Conservation (phyloP, 2,797 vertebrate genomes). For the Macrochelys suwanniensis region DNA sequence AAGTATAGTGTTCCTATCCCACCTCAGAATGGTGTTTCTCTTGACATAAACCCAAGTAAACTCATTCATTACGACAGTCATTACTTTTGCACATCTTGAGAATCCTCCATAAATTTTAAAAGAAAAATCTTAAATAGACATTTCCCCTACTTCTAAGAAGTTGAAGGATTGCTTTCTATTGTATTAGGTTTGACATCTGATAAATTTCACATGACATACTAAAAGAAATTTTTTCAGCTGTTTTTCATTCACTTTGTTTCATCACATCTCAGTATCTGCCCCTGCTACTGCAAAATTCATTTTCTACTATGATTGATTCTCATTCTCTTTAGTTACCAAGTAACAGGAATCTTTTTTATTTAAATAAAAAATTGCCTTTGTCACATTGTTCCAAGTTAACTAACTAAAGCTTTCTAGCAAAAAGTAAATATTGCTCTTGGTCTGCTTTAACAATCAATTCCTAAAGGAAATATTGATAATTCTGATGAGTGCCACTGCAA, state of each 20-base stretch:
- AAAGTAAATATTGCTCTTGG: neutral
- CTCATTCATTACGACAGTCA: neutral
- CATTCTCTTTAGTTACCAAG: neutral
- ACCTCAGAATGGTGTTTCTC: constrained; percentile 46
- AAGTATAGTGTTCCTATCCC: constrained; percentile 82
- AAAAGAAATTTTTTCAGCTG: neutral
- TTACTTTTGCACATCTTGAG: neutral
- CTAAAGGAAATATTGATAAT: constrained; percentile 44
- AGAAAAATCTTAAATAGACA: neutral
- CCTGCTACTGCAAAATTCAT: neutral
- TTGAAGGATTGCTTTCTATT: neutral
- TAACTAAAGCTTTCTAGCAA: neutral
- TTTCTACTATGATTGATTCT: constrained; percentile 7
- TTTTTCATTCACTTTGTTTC: neutral
- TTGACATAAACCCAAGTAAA: constrained; percentile 48
- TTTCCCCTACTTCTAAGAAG: neutral
- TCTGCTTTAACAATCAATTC: neutral
- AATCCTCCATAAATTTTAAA: neutral
- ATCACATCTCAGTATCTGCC: neutral
- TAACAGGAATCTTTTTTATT: neutral
- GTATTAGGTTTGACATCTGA: neutral
- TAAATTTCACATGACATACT: neutral
- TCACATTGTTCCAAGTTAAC: neutral
- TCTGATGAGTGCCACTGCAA: constrained; percentile 34
- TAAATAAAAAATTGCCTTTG: neutral